phyloP scores from a whole-genome alignment of 2,113 vertebrate species.

The Craseonycteris thonglongyai region DNA sequence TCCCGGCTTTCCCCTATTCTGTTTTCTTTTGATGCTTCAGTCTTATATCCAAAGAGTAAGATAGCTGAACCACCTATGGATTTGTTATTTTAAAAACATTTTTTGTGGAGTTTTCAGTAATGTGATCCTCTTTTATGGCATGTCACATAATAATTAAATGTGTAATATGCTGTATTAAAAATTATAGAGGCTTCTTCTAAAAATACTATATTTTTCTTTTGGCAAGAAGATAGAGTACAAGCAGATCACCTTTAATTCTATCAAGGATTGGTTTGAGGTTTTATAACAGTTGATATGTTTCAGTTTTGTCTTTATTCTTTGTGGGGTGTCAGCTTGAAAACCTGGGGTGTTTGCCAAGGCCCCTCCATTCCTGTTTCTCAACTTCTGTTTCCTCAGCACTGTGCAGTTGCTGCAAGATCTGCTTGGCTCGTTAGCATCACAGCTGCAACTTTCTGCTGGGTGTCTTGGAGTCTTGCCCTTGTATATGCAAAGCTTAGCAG shows the following conservation, averaged over 20 bases:
- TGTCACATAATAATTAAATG: not conserved
- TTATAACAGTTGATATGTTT: conserved; percentile 6
- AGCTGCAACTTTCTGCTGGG: conserved; percentile 36
- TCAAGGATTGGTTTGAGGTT: conserved; percentile 13
- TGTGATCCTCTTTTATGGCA: not conserved
- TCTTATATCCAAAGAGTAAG: not conserved
- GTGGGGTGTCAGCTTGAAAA: conserved; percentile 12
- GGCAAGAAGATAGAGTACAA: not conserved
- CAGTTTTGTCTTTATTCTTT: conserved; percentile 9
- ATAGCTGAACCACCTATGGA: not conserved
- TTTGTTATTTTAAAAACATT: not conserved
- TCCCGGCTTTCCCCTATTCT: too few relatives aligned
- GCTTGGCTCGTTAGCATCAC: conserved; percentile 13
- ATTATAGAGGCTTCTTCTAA: not conserved
- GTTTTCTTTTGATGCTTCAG: not conserved
- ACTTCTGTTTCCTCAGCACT: not conserved
- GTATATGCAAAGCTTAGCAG: not conserved
- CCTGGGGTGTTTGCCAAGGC: not conserved
- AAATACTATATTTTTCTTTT: not conserved
- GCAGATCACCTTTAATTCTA: not conserved
- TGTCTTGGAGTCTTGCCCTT: conserved; percentile 36
- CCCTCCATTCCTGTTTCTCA: not conserved
- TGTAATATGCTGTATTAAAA: not conserved
- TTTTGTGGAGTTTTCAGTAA: not conserved
- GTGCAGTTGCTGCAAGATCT: not conserved